Evolutionary conservation across 2,888 invertebrate genomes (phyloP).

Genomic region (Xylota sylvarum): DNA sequence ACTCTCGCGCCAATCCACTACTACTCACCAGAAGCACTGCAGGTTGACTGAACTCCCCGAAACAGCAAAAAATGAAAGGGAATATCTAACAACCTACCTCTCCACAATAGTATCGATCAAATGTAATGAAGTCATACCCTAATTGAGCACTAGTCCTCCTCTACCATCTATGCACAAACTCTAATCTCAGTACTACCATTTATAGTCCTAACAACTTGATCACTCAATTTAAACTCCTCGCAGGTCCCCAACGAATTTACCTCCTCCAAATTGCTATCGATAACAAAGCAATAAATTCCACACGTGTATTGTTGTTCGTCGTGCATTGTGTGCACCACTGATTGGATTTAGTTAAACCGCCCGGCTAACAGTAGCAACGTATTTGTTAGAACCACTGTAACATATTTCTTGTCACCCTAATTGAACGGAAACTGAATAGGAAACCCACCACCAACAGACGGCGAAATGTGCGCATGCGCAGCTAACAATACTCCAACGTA

Average conservation of each 20-base stretch:
- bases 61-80: no score
- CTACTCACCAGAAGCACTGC: no score
- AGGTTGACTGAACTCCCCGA: no score
- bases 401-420: conserved; percentile 77
- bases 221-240: conserved; percentile 70
- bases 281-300: conserved; percentile 77
- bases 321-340: conserved; percentile 69
- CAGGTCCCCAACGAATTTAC: conserved; percentile 48
- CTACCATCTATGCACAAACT: not conserved
- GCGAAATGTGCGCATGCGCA: conserved; percentile 54
- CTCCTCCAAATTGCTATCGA: conserved; percentile 72
- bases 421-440: conserved; percentile 70
- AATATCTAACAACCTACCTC: no score
- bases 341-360: conserved; percentile 66
- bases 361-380: conserved; percentile 63
- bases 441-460: conserved; percentile 41
- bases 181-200: conserved; percentile 61
- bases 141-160: conserved; percentile 10
- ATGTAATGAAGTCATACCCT: conserved; percentile 31
- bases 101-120: conserved; percentile 12
- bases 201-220: conserved; percentile 74
- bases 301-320: conserved; percentile 73
- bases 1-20: no score
- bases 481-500: conserved; percentile 20
- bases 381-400: conserved; percentile 71